Conservation (phyloP, 1,140 invertebrate genomes). For the Conopomorpha cramerella region DNA sequence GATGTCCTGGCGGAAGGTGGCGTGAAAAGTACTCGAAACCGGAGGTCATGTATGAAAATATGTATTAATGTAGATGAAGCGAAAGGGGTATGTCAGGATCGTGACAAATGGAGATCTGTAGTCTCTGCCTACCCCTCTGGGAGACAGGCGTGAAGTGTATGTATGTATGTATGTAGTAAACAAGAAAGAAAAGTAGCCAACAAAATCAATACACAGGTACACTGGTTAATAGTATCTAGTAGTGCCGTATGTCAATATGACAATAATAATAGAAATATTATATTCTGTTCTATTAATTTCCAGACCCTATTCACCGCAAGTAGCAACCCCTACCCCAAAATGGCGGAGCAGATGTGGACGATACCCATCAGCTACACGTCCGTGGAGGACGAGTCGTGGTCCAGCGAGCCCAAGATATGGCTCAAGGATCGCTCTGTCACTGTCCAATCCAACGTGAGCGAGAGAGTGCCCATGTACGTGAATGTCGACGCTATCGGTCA, state of each 20-base stretch:
- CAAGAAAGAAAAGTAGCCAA: too few relatives aligned
- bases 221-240: too few relatives aligned
- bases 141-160: too few relatives aligned
- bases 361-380: conserved; percentile 41
- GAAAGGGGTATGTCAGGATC: too few relatives aligned
- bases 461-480: conserved; percentile 34
- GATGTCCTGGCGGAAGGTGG: too few relatives aligned
- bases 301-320: conserved; percentile 60
- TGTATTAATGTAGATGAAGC: conserved; percentile 56
- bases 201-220: too few relatives aligned
- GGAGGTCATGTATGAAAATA: conserved; percentile 60
- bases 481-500: conserved; percentile 46
- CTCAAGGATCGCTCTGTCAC: conserved; percentile 18
- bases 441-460: conserved; percentile 16
- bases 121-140: too few relatives aligned
- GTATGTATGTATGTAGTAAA: too few relatives aligned
- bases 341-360: conserved; percentile 38
- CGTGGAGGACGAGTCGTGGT: conserved; percentile 14
- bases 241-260: conserved; percentile 3
- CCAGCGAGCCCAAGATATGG: conserved; percentile 27
- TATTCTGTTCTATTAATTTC: conserved; percentile 4
- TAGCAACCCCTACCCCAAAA: conserved; percentile 16
- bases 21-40: too few relatives aligned
- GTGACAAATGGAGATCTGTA: too few relatives aligned
- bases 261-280: neutral